These are phyloP conservation scores for Netelia virgata DNA, from an alignment of 2,888 invertebrate genomes.

Conservation along the genomic window DNA sequence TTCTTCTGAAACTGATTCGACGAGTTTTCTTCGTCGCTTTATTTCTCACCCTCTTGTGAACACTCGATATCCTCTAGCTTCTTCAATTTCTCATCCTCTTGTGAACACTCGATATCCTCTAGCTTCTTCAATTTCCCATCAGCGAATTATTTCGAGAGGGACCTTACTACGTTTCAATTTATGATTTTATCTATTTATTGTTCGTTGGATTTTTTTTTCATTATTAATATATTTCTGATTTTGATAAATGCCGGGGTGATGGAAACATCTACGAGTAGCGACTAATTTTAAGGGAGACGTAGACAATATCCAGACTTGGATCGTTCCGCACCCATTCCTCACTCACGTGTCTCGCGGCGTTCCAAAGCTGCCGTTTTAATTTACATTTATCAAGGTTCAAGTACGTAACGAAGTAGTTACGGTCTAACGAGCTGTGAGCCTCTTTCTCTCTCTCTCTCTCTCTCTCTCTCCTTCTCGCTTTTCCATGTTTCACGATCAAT, in stretches of 20 bases:
- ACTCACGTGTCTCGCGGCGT: conserved; percentile 50
- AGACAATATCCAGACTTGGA: conserved; percentile 11
- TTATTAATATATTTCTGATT: neutral
- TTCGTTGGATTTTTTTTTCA: neutral
- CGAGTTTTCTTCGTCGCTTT: neutral
- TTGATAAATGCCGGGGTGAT: neutral
- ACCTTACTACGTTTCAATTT: too few relatives aligned
- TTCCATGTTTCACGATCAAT: conserved; percentile 50
- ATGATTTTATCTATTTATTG: neutral
- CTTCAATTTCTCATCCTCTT: neutral
- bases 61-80: too few relatives aligned
- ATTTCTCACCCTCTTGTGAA: neutral
- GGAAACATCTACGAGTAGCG: neutral
- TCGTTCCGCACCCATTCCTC: conserved; percentile 54
- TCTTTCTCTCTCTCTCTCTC: conserved; percentile 14
- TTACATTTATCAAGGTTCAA: conserved; percentile 68
- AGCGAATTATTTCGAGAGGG: too few relatives aligned
- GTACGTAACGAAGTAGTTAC: conserved; percentile 35
- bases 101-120: neutral
- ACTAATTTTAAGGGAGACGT: too few relatives aligned
- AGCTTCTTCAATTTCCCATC: neutral
- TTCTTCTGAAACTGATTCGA: neutral
- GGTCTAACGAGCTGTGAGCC: neutral
- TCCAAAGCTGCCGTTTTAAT: conserved; percentile 58
- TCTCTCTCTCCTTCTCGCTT: neutral